These are phyloP conservation scores for Eristalis arbustorum DNA, from an alignment of 2,888 invertebrate species.

Conservation along the genomic window DNA sequence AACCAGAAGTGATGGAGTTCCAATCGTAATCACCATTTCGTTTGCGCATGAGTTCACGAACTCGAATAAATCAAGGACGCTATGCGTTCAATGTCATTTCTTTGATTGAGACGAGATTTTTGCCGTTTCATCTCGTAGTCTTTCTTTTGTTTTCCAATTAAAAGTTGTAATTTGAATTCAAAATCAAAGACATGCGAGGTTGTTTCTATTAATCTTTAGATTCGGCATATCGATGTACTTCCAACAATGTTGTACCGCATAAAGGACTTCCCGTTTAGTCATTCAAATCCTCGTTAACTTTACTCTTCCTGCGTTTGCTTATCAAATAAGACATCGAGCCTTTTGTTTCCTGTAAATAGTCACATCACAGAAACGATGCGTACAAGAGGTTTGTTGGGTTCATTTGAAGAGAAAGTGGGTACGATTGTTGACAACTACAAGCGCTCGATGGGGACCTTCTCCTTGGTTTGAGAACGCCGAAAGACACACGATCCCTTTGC, in stretches of 20 bases:
- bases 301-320: too few relatives aligned
- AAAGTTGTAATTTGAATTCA: not conserved
- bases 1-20: not conserved
- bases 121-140: not conserved
- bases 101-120: not conserved
- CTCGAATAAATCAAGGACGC: not conserved
- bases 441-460: too few relatives aligned
- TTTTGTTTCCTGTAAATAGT: not conserved
- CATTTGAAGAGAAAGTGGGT: too few relatives aligned
- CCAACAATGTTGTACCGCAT: not conserved
- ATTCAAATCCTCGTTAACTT: not conserved
- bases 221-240: not conserved
- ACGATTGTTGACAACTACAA: too few relatives aligned
- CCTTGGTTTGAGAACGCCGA: too few relatives aligned
- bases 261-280: not conserved
- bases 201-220: not conserved
- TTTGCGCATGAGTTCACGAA: not conserved
- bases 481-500: too few relatives aligned
- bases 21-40: not conserved
- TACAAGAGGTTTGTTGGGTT: too few relatives aligned
- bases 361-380: too few relatives aligned
- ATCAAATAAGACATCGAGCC: not conserved
- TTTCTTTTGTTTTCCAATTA: not conserved
- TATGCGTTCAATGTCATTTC: not conserved
- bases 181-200: not conserved